Percentiles rank a stretch among this genome's conserved stretches.
Evolutionary conservation across 2,888 invertebrate genomes (phyloP).

Genomic region (Meiosimyza platycephala): DNA sequence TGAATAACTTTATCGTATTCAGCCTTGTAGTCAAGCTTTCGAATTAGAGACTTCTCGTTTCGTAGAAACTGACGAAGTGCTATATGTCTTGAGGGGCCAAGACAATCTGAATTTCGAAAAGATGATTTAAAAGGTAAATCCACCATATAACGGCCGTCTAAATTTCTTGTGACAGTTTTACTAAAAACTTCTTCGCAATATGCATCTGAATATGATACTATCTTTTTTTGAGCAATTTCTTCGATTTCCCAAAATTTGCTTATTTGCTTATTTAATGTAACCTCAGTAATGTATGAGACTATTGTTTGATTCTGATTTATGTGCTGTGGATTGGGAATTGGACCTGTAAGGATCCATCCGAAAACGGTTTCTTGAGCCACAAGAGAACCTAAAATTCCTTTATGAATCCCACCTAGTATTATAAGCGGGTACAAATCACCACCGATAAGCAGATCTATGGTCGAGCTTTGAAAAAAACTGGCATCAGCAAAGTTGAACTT

Average conservation of each 20-base stretch:
- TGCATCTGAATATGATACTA: constrained; percentile 1
- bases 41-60: too few relatives aligned
- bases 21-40: too few relatives aligned
- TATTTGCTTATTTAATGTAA: not conserved
- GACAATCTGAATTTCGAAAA: not conserved
- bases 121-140: constrained; percentile 19
- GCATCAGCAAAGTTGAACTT: too few relatives aligned
- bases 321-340: not conserved
- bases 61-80: not conserved
- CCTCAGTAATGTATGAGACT: not conserved
- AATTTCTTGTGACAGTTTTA: not conserved
- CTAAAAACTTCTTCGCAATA: constrained; percentile 23
- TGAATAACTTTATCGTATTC: too few relatives aligned
- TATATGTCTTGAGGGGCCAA: not conserved
- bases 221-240: too few relatives aligned
- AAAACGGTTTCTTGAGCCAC: not conserved
- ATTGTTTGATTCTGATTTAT: not conserved
- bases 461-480: too few relatives aligned
- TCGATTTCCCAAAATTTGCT: not conserved
- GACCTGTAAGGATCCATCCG: not conserved
- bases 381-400: not conserved
- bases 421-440: too few relatives aligned
- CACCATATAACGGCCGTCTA: constrained; percentile 19
- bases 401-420: not conserved
- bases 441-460: too few relatives aligned